Conservation (phyloP, 2,113 vertebrate genomes). For the Archilochus colubris region DNA sequence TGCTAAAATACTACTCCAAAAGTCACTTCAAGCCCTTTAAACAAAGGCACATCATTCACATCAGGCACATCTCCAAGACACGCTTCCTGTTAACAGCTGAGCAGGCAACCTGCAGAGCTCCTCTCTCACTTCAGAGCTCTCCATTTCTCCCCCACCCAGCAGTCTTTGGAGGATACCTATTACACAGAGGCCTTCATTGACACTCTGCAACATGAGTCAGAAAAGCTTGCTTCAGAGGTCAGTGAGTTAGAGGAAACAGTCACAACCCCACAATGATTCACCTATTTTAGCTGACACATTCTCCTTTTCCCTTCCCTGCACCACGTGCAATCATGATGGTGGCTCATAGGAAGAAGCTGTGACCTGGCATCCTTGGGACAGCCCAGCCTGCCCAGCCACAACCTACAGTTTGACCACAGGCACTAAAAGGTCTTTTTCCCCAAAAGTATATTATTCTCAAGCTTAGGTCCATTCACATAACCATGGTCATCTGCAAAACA, state of each 20-base stretch:
- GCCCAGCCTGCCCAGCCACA: accelerated
- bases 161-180: background rate
- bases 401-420: background rate
- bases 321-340: background rate
- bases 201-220: background rate
- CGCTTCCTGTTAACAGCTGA: background rate
- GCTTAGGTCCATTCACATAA: background rate
- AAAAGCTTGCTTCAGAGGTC: background rate
- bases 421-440: background rate
- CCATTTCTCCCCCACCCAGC: background rate
- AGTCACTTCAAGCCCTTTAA: background rate
- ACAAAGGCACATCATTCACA: background rate
- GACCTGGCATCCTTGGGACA: background rate
- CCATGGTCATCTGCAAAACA: background rate
- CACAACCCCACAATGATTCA: constrained; percentile 11
- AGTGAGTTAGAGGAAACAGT: background rate
- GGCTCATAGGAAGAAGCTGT: background rate
- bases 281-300: background rate
- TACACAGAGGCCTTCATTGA: background rate
- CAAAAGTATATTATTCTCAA: background rate
- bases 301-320: background rate
- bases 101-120: background rate
- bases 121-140: background rate
- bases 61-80: background rate
- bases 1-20: background rate